Percentiles rank a stretch among this genome's conserved stretches.
Conservation (phyloP, 2,888 invertebrate species). For the Elmis aenea region DNA sequence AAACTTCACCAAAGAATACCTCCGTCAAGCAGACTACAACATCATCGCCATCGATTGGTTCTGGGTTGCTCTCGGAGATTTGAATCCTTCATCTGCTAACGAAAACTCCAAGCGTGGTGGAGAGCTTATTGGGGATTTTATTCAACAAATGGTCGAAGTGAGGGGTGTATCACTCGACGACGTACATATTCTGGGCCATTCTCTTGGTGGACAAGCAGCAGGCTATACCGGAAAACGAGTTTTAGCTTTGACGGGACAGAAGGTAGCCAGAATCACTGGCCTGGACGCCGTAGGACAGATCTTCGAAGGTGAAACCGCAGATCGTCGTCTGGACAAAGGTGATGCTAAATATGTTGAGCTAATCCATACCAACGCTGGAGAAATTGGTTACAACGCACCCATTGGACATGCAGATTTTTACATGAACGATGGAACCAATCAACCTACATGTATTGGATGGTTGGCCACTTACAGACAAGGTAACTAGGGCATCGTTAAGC, state of each 20-base stretch:
- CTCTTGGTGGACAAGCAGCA: conserved; percentile 38
- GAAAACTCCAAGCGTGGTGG: conserved; percentile 30
- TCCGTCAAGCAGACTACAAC: conserved; percentile 45
- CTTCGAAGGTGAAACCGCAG: conserved; percentile 42
- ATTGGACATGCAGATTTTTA: conserved; percentile 52
- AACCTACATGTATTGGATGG: conserved; percentile 56
- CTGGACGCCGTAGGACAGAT: conserved; percentile 53
- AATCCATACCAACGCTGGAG: conserved; percentile 57
- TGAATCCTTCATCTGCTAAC: conserved; percentile 33
- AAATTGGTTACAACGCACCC: conserved; percentile 46
- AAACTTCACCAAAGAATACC: conserved; percentile 42
- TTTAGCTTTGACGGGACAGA: conserved; percentile 21
- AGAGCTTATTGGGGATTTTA: conserved; percentile 31
- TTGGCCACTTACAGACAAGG: too few relatives aligned
- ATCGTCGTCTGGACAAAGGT: conserved; percentile 50
- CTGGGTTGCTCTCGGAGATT: conserved; percentile 31
- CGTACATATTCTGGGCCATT: conserved; percentile 38
- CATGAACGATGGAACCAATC: conserved; percentile 53
- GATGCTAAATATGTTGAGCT: conserved; percentile 57
- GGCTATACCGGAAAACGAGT: conserved; percentile 35
- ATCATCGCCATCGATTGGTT: conserved; percentile 52
- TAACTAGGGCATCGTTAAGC: too few relatives aligned
- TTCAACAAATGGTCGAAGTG: conserved; percentile 21
- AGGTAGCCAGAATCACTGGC: conserved; percentile 47
- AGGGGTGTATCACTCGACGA: conserved; percentile 17